Conservation (phyloP, 2,113 vertebrate species). For the Ammospiza nelsoni region DNA sequence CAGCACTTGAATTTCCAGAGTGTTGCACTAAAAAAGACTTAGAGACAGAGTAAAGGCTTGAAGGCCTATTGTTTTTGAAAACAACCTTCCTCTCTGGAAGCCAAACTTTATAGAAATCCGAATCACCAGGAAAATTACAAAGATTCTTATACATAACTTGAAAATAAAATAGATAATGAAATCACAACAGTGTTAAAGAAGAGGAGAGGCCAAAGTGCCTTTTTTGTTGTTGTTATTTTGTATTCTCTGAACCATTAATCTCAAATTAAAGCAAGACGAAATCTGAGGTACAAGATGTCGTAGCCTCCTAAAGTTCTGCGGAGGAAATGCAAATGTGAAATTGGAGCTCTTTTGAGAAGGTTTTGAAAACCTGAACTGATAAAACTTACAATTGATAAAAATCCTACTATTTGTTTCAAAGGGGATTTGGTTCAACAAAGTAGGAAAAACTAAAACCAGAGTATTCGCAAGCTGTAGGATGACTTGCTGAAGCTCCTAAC, state of each 20-base stretch:
- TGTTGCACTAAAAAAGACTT: not conserved
- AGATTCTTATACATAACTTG: not conserved
- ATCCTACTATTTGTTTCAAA: not conserved
- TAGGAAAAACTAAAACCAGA: not conserved
- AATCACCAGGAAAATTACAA: not conserved
- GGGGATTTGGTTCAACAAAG: not conserved
- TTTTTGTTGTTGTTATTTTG: not conserved
- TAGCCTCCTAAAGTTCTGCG: not conserved
- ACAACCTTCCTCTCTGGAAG: not conserved
- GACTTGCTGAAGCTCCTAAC: not conserved
- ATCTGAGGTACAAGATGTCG: not conserved
- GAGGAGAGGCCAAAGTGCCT: not conserved
- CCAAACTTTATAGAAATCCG: not conserved
- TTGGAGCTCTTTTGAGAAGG: not conserved
- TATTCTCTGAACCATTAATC: not conserved
- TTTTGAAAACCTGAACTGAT: not conserved
- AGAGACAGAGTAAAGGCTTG: not conserved
- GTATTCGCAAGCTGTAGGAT: not conserved
- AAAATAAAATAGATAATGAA: not conserved
- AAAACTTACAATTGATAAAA: not conserved
- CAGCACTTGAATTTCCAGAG: not conserved
- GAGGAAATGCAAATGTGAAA: not conserved
- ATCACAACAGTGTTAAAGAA: not conserved
- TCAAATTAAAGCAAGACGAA: not conserved
- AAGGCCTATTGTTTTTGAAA: not conserved